Evolutionary conservation across 2,888 invertebrate species (phyloP).

Genomic region (Platerodrilus igneus): DNA sequence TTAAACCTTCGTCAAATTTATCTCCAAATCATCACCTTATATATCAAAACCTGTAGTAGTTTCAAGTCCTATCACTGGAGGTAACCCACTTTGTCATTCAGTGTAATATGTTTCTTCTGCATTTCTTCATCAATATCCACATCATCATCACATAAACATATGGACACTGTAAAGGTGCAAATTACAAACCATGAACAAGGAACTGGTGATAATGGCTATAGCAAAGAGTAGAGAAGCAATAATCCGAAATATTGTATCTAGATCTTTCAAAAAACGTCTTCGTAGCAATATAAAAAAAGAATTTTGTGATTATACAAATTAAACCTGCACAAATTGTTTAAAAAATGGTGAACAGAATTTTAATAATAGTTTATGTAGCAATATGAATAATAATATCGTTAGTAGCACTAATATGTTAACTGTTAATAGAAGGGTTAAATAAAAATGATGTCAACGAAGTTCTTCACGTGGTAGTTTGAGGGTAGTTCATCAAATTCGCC

Average conservation of each 20-base stretch:
- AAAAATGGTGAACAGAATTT: conserved; percentile 38
- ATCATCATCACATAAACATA: conserved; percentile 22
- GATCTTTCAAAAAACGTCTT: conserved; percentile 42
- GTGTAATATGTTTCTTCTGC: conserved; percentile 38
- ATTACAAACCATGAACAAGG: conserved; percentile 10
- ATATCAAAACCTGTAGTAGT: conserved; percentile 35
- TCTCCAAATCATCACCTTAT: conserved; percentile 15
- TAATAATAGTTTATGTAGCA: conserved; percentile 39
- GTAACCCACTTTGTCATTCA: conserved; percentile 33
- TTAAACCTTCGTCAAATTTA: conserved; percentile 39
- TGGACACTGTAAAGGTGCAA: conserved; percentile 7
- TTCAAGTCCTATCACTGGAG: conserved; percentile 37
- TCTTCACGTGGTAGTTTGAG: conserved; percentile 49
- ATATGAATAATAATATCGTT: conserved; percentile 37
- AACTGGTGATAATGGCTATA: conserved; percentile 10
- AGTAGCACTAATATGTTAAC: conserved; percentile 37
- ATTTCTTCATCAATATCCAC: conserved; percentile 37
- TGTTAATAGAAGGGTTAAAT: conserved; percentile 37
- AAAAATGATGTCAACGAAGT: conserved; percentile 44
- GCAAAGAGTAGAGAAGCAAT: conserved; percentile 4
- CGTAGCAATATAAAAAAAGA: conserved; percentile 36
- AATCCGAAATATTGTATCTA: conserved; percentile 8
- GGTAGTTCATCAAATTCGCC: conserved; percentile 53
- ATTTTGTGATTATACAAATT: conserved; percentile 24
- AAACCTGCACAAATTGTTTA: conserved; percentile 40